Evolutionary conservation across 92 coral and sea anemone genomes (phyloP), one percentile per base, ranked within the genome.

Genomic region (Blastomussa wellsi): DNA sequence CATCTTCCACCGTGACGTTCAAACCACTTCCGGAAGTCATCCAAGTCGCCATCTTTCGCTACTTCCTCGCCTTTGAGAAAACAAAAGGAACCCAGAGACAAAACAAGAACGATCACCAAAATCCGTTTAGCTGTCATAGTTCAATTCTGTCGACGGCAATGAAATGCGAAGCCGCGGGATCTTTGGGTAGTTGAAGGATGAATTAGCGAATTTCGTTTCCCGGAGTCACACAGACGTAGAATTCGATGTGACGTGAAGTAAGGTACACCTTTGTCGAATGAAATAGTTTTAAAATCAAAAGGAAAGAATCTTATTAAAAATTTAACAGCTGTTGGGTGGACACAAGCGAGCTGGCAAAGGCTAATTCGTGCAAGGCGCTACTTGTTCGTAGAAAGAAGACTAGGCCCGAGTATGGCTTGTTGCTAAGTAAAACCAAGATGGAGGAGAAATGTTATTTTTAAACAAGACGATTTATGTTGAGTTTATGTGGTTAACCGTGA

Each of bases 341-440:
- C n/a, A n/a, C n/a, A n/a, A n/a, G n/a, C n/a, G 44, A 28, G 35
- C 64, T 22, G 62, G 32, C 80, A 41, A 72, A 8, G 74, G 86
- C 55, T 59, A 22, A 48, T 17, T 26, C 36, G 69, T 69, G 74
- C 59, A 69, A 86, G 85, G 86, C 89, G 86, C 37, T 42, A 11
- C 32, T 28, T 1, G 1, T 29, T 28, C 36, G 70, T 9, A 19
- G 79, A 16, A 75, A 15, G 60, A 47, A 81, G 89, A 80, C 86
- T 79, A 28, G 80, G 87, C 7, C 44, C 77, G 16, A 88, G 76
- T 81, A 17, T 41, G 80, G 71, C 72, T 55, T 87, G 94, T 91
- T 91, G 90, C 92, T 67, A 91, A 80, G 94, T 85, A 88, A n/a
- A 79, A 77, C 17, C 87, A 91, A 91, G 48, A 91, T 88, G 94